These are phyloP conservation scores for Ammodytes dubius DNA, from an alignment of 2,113 vertebrate species.

Conservation along the genomic window DNA sequence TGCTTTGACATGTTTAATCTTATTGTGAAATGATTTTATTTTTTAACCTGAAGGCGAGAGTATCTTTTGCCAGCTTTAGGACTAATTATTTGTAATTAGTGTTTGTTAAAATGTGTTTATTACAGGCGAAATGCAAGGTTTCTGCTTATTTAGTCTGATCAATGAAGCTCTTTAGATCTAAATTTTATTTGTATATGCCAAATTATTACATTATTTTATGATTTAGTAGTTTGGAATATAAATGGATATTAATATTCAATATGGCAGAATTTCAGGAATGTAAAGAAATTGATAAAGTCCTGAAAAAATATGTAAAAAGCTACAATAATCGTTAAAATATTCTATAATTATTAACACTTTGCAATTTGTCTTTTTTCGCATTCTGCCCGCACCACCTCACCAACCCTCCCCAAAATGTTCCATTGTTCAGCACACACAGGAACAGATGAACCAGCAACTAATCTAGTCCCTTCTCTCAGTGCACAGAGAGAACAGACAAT, in stretches of 20 bases:
- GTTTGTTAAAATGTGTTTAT: constrained; percentile 32
- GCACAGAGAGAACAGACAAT: constrained; percentile 83
- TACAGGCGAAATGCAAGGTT: constrained; percentile 29
- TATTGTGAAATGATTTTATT: not conserved
- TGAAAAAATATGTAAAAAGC: not conserved
- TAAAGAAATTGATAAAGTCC: not conserved
- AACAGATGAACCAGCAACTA: constrained; percentile 82
- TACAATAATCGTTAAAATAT: not conserved
- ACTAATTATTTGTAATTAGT: constrained; percentile 25
- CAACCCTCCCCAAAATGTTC: constrained; percentile 60
- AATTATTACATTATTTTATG: not conserved
- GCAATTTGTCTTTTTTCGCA: constrained; percentile 2
- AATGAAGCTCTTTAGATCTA: not conserved
- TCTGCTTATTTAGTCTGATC: not conserved
- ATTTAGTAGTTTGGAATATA: not conserved
- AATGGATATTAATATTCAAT: not conserved
- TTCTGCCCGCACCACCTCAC: constrained; percentile 43
- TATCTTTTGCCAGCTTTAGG: not conserved
- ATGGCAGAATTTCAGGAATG: not conserved
- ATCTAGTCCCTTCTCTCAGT: constrained; percentile 78
- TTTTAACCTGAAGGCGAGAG: not conserved
- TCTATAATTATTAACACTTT: not conserved
- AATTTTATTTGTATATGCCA: not conserved
- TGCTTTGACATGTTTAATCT: not conserved
- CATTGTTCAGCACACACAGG: constrained; percentile 80